Percentiles rank a stretch among this genome's conserved stretches.
Conservation (phyloP, 2,113 vertebrate genomes). For the Lasiurus cinereus region DNA sequence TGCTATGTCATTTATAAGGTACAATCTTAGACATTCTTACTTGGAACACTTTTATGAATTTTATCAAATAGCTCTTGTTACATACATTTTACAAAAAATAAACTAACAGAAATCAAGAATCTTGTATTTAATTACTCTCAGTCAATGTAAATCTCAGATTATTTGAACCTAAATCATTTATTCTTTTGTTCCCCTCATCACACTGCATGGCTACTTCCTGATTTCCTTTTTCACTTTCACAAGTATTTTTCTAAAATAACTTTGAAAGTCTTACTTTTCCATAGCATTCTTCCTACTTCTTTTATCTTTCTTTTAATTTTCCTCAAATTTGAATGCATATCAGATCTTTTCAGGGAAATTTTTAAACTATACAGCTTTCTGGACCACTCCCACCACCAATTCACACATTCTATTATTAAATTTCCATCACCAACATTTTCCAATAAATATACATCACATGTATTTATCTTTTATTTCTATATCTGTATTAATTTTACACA, state of each 20-base stretch:
- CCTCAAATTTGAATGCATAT: not conserved
- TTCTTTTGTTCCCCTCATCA: not conserved
- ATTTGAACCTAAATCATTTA: not conserved
- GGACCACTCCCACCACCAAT: not conserved
- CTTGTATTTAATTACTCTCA: not conserved
- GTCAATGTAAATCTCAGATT: not conserved
- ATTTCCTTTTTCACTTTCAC: not conserved
- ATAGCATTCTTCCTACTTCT: not conserved
- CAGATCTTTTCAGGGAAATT: not conserved
- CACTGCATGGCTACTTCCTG: not conserved
- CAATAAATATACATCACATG: not conserved
- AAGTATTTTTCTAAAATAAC: not conserved
- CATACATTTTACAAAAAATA: not conserved
- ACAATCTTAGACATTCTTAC: not conserved
- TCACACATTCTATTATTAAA: not conserved
- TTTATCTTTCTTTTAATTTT: not conserved
- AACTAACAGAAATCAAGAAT: not conserved
- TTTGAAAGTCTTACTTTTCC: not conserved
- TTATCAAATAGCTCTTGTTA: not conserved
- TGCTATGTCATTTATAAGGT: slow-evolving; percentile 32
- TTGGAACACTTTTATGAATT: not conserved
- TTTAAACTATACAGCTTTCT: not conserved
- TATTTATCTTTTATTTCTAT: not conserved
- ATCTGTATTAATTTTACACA: not conserved
- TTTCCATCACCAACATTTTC: not conserved